A percentile compares a stretch with the other conserved stretches of the same genome.
These are phyloP conservation scores for Hypselothyrea guttata DNA, from an alignment of 2,888 invertebrate genomes.

Conservation along the genomic window DNA sequence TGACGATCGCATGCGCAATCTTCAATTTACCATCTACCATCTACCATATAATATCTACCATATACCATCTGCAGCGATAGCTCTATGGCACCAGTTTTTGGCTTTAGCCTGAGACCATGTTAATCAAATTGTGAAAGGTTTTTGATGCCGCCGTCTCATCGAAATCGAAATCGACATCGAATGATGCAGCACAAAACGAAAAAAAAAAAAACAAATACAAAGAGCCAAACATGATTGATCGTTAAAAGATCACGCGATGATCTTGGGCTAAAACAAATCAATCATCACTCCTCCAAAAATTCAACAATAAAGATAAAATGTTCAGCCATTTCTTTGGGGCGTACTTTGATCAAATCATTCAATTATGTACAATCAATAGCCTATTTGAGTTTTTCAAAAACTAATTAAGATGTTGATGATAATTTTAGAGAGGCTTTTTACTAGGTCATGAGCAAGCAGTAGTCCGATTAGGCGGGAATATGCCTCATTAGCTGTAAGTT, in stretches of 20 bases:
- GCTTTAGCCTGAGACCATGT: slow-evolving; percentile 14
- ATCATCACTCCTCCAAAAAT: slow-evolving; percentile 18
- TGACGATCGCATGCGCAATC: slow-evolving; percentile 58
- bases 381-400: background rate
- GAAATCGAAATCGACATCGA: slow-evolving; percentile 25
- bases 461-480: too few relatives aligned
- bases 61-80: too few relatives aligned
- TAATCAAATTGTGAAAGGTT: slow-evolving; percentile 73
- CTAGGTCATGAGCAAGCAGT: slow-evolving; percentile 6
- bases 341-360: slow-evolving; percentile 18
- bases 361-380: slow-evolving; percentile 21
- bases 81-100: background rate
- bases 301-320: background rate
- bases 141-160: slow-evolving; percentile 29
- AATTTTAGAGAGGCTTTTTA: background rate
- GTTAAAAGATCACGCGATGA: slow-evolving; percentile 45
- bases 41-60: too few relatives aligned
- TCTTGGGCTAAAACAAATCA: slow-evolving; percentile 36
- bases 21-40: slow-evolving; percentile 2
- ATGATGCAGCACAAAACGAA: slow-evolving; percentile 53
- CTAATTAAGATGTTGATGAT: too few relatives aligned
- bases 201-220: slow-evolving; percentile 1
- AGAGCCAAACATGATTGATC: slow-evolving; percentile 41
- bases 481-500: too few relatives aligned
- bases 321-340: slow-evolving; percentile 3